These are phyloP conservation scores for Ctenicera cuprea DNA, from an alignment of 2,888 invertebrate species.

Conservation along the genomic window DNA sequence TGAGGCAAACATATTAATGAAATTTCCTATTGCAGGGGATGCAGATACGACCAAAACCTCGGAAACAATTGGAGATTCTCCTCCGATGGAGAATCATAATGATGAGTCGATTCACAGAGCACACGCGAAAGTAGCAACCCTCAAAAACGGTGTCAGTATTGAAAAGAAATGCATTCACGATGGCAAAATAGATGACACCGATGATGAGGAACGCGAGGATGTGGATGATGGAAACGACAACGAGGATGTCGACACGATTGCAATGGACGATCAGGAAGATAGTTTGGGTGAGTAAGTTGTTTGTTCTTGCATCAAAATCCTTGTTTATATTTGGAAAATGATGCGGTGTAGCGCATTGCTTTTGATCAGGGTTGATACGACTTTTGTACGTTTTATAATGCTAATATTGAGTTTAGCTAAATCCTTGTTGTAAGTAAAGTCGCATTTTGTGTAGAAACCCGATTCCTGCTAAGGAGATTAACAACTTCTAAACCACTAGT, in stretches of 20 bases:
- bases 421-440: neutral
- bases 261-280: conserved; percentile 49
- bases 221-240: conserved; percentile 56
- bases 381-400: too few species aligned
- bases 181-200: conserved; percentile 48
- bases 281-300: conserved; percentile 49
- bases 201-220: conserved; percentile 54
- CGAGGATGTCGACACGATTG: conserved; percentile 26
- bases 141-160: conserved; percentile 47
- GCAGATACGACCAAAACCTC: conserved; percentile 39
- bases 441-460: conserved; percentile 7
- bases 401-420: neutral
- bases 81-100: conserved; percentile 19
- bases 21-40: conserved; percentile 29
- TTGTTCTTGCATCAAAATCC: neutral
- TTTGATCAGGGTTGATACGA: too few species aligned
- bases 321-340: neutral
- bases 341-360: too few species aligned
- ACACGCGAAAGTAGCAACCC: conserved; percentile 19
- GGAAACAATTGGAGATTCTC: conserved; percentile 30
- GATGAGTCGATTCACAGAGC: conserved; percentile 27
- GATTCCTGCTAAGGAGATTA: conserved; percentile 38
- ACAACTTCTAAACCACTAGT: conserved; percentile 36
- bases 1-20: neutral
- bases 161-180: conserved; percentile 51